Percentiles rank a stretch among this genome's conserved stretches.
These are phyloP conservation scores for Bradypodion pumilum DNA, from an alignment of 2,797 vertebrate genomes.

Conservation along the genomic window DNA sequence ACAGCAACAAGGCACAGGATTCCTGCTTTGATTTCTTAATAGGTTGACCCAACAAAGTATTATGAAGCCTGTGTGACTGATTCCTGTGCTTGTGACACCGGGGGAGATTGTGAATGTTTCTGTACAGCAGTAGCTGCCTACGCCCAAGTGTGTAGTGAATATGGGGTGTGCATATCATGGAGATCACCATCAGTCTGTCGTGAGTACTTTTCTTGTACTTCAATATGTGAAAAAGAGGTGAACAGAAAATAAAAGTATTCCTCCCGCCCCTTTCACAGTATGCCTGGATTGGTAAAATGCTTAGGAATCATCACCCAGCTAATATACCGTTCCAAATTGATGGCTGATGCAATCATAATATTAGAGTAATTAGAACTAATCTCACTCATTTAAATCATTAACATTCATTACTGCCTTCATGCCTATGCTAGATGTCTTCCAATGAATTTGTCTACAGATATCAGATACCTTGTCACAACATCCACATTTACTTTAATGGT, in stretches of 20 bases:
- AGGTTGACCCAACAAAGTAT: constrained; percentile 88
- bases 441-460: not conserved
- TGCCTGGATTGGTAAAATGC: not conserved
- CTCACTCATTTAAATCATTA: not conserved
- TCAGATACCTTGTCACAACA: not conserved
- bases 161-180: constrained; percentile 84
- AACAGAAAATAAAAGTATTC: not conserved
- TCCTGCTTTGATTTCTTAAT: constrained; percentile 29
- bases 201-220: constrained; percentile 76
- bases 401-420: not conserved
- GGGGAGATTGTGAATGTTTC: constrained; percentile 93
- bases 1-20: not conserved
- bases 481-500: constrained; percentile 1
- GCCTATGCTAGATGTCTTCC: not conserved
- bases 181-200: constrained; percentile 88
- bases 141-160: constrained; percentile 85
- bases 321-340: not conserved
- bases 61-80: constrained; percentile 90
- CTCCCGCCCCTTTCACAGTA: not conserved
- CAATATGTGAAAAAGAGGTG: not conserved
- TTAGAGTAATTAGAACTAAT: not conserved
- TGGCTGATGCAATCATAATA: not conserved
- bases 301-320: not conserved
- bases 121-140: constrained; percentile 91
- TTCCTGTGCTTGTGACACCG: constrained; percentile 88